Base-by-base conservation (phyloP, 1,140 invertebrate genomes). In the Propsilocerus akamusi region DNA sequence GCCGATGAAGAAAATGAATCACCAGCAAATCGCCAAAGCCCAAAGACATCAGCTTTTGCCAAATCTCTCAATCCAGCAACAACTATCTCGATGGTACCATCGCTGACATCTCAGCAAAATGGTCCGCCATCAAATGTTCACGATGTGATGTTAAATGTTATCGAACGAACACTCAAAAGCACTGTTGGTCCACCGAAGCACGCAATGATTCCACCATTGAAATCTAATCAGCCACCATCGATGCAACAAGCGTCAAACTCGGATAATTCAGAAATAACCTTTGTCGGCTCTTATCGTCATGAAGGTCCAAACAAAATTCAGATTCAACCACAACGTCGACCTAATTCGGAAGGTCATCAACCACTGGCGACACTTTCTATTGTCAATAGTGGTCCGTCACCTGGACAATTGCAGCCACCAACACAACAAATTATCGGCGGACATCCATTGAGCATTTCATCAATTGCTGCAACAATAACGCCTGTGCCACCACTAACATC, bases 1-100 rank as follows among this genome's bases (percentile, higher is more conserved):
- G 86, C 86, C 32, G 85, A 89, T 61, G 84, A 88, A 69, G 84
- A 75, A 59, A 74, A 73, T 51, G 73, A 75, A 51, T 62, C 72
- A 47, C 73, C 72, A 23, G 71, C 65, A 22, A 67, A 71, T 48
- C 59, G 66, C 1, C 65, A 68, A 50, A 68, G 66, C 55, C 66
- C 66, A 26, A 68, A 68, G 49, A 59, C 64, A 0, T 59, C 59
- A 20, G 56, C 63, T 20, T 58, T 51, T 49, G 50, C 46, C 47
- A 49, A 56, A 23, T 47, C 49, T 48, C 25, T 48, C 17, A 26
- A 48, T 48, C 53, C 57, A 53, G 58, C 53, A 58, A 54, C 58
- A 55, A 53, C 55, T 53, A 54, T 59, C 58, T 61, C 53, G 20
- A 54, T 54, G 26, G 52, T 57, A 25, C 54, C 55, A 24, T 54